Base-by-base conservation (phyloP, 1,140 invertebrate species). In the Cydia strobilella region DNA sequence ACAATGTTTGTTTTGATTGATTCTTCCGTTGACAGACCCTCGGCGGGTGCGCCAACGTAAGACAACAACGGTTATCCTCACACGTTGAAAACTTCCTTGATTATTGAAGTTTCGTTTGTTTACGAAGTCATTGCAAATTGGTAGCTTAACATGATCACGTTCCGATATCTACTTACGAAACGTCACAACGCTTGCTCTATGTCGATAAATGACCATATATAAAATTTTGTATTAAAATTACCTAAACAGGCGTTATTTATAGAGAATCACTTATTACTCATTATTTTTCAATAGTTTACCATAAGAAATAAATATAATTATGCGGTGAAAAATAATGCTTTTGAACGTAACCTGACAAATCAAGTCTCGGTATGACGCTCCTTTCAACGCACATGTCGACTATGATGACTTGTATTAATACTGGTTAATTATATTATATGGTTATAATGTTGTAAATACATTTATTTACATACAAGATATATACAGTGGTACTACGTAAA, bases 1-100 rank as follows among this genome's bases (percentile, higher is more conserved):
- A 81, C 76, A 73, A 69, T 81, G 75, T 82, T 82, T 82, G 82
- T 85, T 85, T 83, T 79, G 80, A 82, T 81, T 71, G 51, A 54
- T 79, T 73, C 77, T 69, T 69, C 65, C 65, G 65, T 69, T 69
- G 65, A 69, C 65, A 69, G 65, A 39, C 27, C 65, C 35, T 39
- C 65, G 27, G 65, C 27, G 31, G 65, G 65, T 69, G 65, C 65
- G 65, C 65, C 35, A 69, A 69, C 31, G 15, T 18, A 42, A 39
- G 31, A 69, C 65, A 69, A 69, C 65, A 69, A 69, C n/a, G 65
- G 1, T 10, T 39, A 42, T 35, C 6, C n/a, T 35, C 15, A n/a
- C 31, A 69, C 12, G 3, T 69, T 35, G 7, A 18, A 39, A 9
- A 35, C 1, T 4, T 10, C 15, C 65, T 18, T 9, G 15, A 18